These are phyloP conservation scores for Helleia helle DNA, from an alignment of 2,888 invertebrate species.

Conservation along the genomic window DNA sequence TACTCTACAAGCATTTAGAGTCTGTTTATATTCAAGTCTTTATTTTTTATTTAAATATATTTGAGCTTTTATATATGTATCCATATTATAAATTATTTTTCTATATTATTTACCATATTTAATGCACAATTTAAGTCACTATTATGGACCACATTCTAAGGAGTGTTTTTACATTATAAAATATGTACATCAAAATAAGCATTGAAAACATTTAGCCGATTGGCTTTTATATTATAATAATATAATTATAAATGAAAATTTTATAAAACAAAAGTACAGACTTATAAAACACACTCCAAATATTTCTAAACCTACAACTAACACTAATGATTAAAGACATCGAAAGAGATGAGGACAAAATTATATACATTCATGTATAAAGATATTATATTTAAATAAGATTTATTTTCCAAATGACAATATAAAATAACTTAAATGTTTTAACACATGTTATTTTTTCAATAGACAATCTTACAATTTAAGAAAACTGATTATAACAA, in stretches of 20 bases:
- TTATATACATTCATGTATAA: too few species aligned
- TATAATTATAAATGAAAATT: too few species aligned
- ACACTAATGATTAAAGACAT: background rate
- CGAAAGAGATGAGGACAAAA: background rate
- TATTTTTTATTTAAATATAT: conserved; percentile 58
- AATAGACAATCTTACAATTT: too few species aligned
- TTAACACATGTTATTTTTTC: too few species aligned
- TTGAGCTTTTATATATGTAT: conserved; percentile 65
- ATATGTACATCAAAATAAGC: background rate
- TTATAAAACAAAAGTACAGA: too few species aligned
- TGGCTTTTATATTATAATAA: too few species aligned
- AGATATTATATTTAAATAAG: too few species aligned
- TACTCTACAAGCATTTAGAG: conserved; percentile 60
- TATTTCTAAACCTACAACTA: background rate
- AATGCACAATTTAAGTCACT: conserved; percentile 72
- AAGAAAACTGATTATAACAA: too few species aligned
- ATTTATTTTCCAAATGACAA: too few species aligned
- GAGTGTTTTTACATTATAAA: conserved; percentile 22
- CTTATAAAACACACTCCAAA: background rate
- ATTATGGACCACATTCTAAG: conserved; percentile 70
- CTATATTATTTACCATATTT: conserved; percentile 54
- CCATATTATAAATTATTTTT: conserved; percentile 41
- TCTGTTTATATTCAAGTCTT: conserved; percentile 63
- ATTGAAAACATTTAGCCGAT: too few species aligned
- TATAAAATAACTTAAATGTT: too few species aligned